These are phyloP conservation scores for Nebria ingens DNA, from an alignment of 1,140 invertebrate species.

Conservation along the genomic window DNA sequence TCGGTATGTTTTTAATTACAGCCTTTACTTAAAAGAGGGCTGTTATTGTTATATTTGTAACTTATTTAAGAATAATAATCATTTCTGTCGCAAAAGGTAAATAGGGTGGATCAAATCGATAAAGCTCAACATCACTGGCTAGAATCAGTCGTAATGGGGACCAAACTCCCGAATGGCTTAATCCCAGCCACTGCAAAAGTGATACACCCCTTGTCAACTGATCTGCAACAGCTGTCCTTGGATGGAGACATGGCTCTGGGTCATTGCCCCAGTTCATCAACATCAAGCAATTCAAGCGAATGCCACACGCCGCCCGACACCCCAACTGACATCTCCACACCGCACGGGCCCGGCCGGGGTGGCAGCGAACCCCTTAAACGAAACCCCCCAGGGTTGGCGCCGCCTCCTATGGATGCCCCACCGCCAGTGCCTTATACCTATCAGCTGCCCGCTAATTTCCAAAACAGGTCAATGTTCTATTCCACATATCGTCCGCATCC, in stretches of 20 bases:
- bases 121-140: slow-evolving; percentile 13
- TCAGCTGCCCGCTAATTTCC: slow-evolving; percentile 31
- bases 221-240: slow-evolving; percentile 37
- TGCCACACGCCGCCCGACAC: slow-evolving; percentile 49
- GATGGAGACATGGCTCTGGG: slow-evolving; percentile 38
- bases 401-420: slow-evolving; percentile 40
- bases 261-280: slow-evolving; percentile 47
- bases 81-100: slow-evolving; percentile 8
- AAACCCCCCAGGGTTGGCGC: slow-evolving; percentile 35
- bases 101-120: slow-evolving; percentile 12
- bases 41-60: too few relatives aligned
- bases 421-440: slow-evolving; percentile 33
- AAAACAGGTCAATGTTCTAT: slow-evolving; percentile 25
- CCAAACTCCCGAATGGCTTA: slow-evolving; percentile 32
- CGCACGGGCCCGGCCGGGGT: slow-evolving; percentile 31
- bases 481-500: slow-evolving; percentile 18
- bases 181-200: slow-evolving; percentile 8
- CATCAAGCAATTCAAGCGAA: slow-evolving; percentile 43
- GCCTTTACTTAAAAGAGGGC: too few relatives aligned
- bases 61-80: background rate
- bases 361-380: slow-evolving; percentile 35
- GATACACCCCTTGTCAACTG: slow-evolving; percentile 34
- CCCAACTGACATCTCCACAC: slow-evolving; percentile 39
- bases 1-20: too few relatives aligned
- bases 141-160: slow-evolving; percentile 23